Conservation (phyloP, 2,797 vertebrate genomes). For the Scleropages formosus region DNA sequence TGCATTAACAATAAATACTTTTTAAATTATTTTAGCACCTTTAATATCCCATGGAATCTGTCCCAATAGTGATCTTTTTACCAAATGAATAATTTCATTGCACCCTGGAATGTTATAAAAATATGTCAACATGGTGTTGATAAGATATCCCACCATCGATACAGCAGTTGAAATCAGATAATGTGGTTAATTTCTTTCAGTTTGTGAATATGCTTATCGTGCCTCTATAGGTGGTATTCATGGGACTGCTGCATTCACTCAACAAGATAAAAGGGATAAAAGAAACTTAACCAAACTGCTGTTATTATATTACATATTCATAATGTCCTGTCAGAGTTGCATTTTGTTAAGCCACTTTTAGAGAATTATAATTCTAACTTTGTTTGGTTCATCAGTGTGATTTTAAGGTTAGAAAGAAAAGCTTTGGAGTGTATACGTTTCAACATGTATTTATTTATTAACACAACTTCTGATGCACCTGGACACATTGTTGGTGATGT, state of each 20-base stretch:
- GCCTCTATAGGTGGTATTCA: not conserved
- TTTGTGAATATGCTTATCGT: not conserved
- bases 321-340: constrained; percentile 32
- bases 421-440: no score
- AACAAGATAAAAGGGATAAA: not conserved
- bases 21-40: constrained; percentile 54
- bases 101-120: no score
- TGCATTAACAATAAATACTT: constrained; percentile 59
- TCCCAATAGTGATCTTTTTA: constrained; percentile 41
- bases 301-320: no score
- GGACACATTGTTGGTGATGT: no score
- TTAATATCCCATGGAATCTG: constrained; percentile 46
- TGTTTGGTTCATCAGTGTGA: no score
- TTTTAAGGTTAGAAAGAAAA: no score
- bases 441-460: no score
- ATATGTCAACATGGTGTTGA: not conserved
- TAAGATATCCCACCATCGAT: no score
- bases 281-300: not conserved
- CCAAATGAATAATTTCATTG: constrained; percentile 36
- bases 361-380: constrained; percentile 25
- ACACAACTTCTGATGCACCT: no score
- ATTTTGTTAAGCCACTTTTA: constrained; percentile 34
- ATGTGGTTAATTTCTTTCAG: constrained; percentile 26
- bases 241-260: not conserved
- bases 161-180: constrained; percentile 22